Percentiles rank a stretch among this genome's conserved stretches.
phyloP scores from a whole-genome alignment of 2,888 invertebrate genomes.

The Drosophila mulleri region DNA sequence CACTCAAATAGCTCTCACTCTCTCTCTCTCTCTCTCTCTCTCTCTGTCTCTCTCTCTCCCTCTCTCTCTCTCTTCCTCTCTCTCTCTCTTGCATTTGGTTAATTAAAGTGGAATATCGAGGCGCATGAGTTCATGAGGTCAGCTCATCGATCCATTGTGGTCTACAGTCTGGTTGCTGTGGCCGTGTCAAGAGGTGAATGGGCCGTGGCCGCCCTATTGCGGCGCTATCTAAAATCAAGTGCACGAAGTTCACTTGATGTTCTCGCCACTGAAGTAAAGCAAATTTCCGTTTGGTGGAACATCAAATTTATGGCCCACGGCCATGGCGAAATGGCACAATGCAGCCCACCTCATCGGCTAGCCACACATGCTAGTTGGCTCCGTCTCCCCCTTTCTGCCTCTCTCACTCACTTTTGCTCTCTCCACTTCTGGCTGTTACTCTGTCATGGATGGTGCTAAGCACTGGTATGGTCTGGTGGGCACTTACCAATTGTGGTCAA shows the following conservation, averaged over 20 bases:
- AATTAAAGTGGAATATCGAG: conserved; percentile 5
- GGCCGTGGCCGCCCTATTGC: conserved; percentile 41
- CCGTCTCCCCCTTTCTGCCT: background rate
- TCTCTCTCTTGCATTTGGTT: background rate
- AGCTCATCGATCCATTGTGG: conserved; percentile 36
- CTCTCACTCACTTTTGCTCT: background rate
- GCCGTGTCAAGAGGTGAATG: conserved; percentile 58
- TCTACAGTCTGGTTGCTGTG: conserved; percentile 20
- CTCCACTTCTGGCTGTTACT: conserved; percentile 1
- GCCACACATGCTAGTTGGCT: conserved; percentile 6
- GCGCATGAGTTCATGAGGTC: conserved; percentile 1
- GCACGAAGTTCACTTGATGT: conserved; percentile 38
- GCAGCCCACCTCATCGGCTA: background rate
- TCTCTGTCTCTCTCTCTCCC: no score
- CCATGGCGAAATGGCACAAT: conserved; percentile 24
- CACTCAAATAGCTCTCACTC: no score
- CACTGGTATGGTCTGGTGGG: conserved; percentile 30
- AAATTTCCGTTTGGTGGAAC: conserved; percentile 70
- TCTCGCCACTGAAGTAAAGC: conserved; percentile 68
- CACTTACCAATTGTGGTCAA: conserved; percentile 95
- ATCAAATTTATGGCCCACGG: conserved; percentile 69
- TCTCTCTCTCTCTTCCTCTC: no score
- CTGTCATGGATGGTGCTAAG: conserved; percentile 24
- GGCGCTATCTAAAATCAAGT: conserved; percentile 31
- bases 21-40: no score